Base-by-base conservation (phyloP, 1,140 invertebrate species). In the Drosophila arawakana region DNA sequence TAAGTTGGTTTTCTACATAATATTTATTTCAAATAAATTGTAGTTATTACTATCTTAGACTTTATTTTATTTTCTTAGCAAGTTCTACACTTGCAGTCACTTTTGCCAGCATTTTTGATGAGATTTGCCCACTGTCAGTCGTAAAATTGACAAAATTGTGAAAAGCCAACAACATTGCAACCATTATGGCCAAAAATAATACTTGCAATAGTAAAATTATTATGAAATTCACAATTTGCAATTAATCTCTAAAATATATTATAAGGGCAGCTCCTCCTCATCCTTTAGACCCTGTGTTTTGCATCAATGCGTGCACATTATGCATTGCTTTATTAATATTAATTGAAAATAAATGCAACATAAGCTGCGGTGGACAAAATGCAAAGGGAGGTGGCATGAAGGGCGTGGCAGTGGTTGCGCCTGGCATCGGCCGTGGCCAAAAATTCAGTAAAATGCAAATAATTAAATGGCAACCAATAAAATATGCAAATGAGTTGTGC, bases 331-430 rank as follows among this genome's bases (percentile, higher is more conserved):
- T 89, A 84, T 89, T 84, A 89, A 89, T 89, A 89, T 89, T 89
- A 89, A 89, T 89, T 89, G 80, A 89, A 88, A 89, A 89, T 89
- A 89, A 89, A 89, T 89, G 74, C 84, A 84, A 65, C 77, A 83
- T 88, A 85, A 85, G 81, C 78, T 73, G 71, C 59, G 60, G 47
- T 71, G 81, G 70, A 69, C 78, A 85, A 78, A 81, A 44, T 65
- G 63, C 78, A 81, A 43, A 3, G 37, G 39, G 15, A 3, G 21
- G 15, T 18, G 47, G 11, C 37, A 3, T 30, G 43, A n/a, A 13
- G 8, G 10, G 34, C 13, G 37, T 44, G 9, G 43, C 15, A 15
- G 15, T 55, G 55, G 59, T 41, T 2, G 30, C 35, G 11, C 34
- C 37, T 18, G 43, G 67, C 44, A 7, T 34, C 37, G 46, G 63